A percentile compares a stretch with the other conserved stretches of the same genome.
Conservation (phyloP, 2,888 invertebrate species). For the Salpingus planirostris region DNA sequence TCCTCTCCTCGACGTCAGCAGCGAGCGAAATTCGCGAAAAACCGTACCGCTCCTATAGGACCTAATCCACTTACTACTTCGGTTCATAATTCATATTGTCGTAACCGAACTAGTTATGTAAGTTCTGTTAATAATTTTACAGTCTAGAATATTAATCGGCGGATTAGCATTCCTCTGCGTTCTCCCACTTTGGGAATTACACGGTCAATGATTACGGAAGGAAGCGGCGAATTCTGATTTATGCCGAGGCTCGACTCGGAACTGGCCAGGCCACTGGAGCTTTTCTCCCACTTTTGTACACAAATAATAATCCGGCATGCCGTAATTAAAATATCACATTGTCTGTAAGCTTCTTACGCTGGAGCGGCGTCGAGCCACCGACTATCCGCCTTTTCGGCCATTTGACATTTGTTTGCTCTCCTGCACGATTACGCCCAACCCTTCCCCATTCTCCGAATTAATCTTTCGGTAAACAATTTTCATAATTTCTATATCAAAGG, state of each 20-base stretch:
- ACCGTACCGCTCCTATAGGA: too few species aligned
- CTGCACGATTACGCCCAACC: too few species aligned
- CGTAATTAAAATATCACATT: background rate
- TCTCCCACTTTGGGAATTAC: slow-evolving; percentile 3
- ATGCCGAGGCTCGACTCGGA: too few species aligned
- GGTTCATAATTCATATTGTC: slow-evolving; percentile 11
- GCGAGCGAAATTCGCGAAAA: too few species aligned
- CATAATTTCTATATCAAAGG: too few species aligned
- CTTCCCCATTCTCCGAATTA: too few species aligned
- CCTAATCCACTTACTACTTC: slow-evolving; percentile 9
- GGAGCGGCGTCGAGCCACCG: background rate
- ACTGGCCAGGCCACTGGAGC: too few species aligned
- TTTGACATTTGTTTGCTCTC: background rate
- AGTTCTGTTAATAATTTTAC: slow-evolving; percentile 12
- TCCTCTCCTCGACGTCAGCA: too few species aligned
- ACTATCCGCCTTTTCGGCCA: background rate
- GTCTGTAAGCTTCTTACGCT: background rate
- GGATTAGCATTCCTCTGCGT: slow-evolving; percentile 9
- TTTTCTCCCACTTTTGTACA: background rate
- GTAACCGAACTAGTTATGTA: slow-evolving; percentile 10
- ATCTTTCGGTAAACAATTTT: too few species aligned
- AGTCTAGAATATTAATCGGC: slow-evolving; percentile 11
- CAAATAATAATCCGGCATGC: background rate
- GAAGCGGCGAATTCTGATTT: slow-evolving; percentile 6
- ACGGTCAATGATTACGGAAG: slow-evolving; percentile 8